Evolutionary conservation across 2,888 invertebrate genomes (phyloP), one percentile per base, ranked within the genome.

Genomic region (Watsonalla cultraria): DNA sequence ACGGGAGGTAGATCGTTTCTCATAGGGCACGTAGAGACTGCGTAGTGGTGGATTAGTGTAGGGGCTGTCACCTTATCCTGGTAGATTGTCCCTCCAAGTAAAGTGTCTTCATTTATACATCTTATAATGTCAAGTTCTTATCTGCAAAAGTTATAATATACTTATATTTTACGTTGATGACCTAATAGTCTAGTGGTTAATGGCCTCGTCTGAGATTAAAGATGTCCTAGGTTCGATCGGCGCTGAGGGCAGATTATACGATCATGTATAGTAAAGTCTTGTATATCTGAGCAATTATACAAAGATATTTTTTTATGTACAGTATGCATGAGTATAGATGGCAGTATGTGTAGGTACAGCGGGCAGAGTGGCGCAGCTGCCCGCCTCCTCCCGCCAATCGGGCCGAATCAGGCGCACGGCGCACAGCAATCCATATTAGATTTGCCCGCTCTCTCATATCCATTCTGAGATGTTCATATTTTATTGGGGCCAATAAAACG

Each of bases 391-490:
- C 72, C 73, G 69, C 78, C 80, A 77, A 79, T 82, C 78, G 80
- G 80, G 76, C 82, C 80, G 84, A 86, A 90, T 86, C 88, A 84
- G 78, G 88, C 89, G 84, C 86, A 82, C 66, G 78, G 88, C 89
- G 84, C 86, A 82, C 66, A 84, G 84, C 86, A 86, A 90, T 90
- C 87, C 87, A 90, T 90, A 90, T 90, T 90, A 90, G 89, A 90
- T 90, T 90, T 84, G 84, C 88, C 82, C 84, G 88, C 86, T 84
- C 85, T 86, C 86, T 86, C 88, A 86, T 88, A 90, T 88, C 90
- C 90, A 90, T 90, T 91, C 89, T 86, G 86, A 91, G 91, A 91
- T 90, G 90, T 91, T 90, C 91, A 91, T 91, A 91, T 91, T 91
- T 91, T 91, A 91, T 91, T 90, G 90, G 83, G 87, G 87, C 90